These are phyloP conservation scores for Drosophila pallidifrons DNA, from an alignment of 1,140 invertebrate species.

Conservation along the genomic window DNA sequence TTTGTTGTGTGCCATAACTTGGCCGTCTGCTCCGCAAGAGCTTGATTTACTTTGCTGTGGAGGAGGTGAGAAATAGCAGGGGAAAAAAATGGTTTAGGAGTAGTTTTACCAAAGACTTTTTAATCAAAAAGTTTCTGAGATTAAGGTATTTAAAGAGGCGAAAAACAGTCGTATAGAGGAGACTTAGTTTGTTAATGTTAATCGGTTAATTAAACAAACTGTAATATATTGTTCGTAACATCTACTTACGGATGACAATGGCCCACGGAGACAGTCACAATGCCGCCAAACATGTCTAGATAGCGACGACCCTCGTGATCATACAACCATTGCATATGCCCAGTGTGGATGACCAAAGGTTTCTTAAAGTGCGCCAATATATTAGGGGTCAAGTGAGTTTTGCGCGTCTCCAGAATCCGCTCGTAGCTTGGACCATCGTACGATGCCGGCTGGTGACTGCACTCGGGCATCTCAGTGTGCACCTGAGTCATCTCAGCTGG, in stretches of 20 bases:
- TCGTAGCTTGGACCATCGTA: slow-evolving; percentile 88
- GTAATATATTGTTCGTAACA: too few relatives aligned
- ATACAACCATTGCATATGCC: slow-evolving; percentile 96
- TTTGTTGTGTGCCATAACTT: slow-evolving; percentile 96
- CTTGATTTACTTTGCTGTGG: slow-evolving; percentile 90
- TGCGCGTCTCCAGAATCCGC: slow-evolving; percentile 87
- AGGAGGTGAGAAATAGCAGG: background rate
- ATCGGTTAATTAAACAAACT: too few relatives aligned
- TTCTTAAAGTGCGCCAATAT: slow-evolving; percentile 92
- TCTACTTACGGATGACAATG: slow-evolving; percentile 97
- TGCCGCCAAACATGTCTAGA: slow-evolving; percentile 97
- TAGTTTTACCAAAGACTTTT: too few relatives aligned
- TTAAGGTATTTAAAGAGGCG: too few relatives aligned
- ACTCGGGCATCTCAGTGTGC: slow-evolving; percentile 67
- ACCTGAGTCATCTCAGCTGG: slow-evolving; percentile 42
- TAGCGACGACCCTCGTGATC: slow-evolving; percentile 94
- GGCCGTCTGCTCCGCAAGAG: slow-evolving; percentile 91
- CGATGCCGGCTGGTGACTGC: slow-evolving; percentile 47
- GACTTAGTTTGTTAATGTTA: too few relatives aligned
- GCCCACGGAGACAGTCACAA: slow-evolving; percentile 98
- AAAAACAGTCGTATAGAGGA: too few relatives aligned
- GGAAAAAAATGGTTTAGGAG: too few relatives aligned
- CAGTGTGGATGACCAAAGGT: slow-evolving; percentile 94
- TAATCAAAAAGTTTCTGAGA: too few relatives aligned
- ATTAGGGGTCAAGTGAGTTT: slow-evolving; percentile 89